Base-by-base conservation (phyloP, 2,797 vertebrate species). In the Acanthurus tractus region DNA sequence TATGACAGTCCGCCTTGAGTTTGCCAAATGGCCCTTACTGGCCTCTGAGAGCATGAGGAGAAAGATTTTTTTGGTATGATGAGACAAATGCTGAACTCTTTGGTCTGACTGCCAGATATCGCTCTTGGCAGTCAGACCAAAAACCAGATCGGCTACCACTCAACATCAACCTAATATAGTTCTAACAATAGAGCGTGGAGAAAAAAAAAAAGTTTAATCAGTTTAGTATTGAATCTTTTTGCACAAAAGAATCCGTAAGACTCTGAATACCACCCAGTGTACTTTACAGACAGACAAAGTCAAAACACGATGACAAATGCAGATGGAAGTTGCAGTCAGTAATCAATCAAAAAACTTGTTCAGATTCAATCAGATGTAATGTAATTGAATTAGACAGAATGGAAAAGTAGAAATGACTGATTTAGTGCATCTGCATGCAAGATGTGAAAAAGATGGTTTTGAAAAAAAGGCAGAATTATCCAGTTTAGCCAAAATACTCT, bases 21-120 rank as follows among this genome's bases (percentile, higher is more conserved):
- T 86, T 86, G 80, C 83, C 80, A 90, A 91, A 89, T 85, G 73
- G 74, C 63, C 68, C 82, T 86, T 74, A 63, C 67, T 75, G 70
- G 64, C 63, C 59, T 80, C 58, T 40, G 46, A 81, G 63, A 76
- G 78, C 70, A 79, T 68, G 56, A 69, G 58, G 67, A 14, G 57
- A 72, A 69, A 67, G n/a, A 38, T 73, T 55, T 78, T 59, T 82
- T 65, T 82, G 68, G 79, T 86, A 76, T 67, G 56, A 85, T 79
- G 74, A 83, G 78, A 82, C 61, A 78, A 83, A 86, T 84, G 44
- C 40, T 63, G 52, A 75, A 75, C 63, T 79, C 72, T 82, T 71
- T 76, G 71, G 75, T 77, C 70, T 69, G 45, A 48, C 52, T 82
- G 53, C 62, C 71, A 68, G 64, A 78, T 70, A 57, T 67, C 1